These are phyloP conservation scores for Peromyscus maniculatus DNA, from an alignment of 2,113 vertebrate genomes.

Conservation along the genomic window DNA sequence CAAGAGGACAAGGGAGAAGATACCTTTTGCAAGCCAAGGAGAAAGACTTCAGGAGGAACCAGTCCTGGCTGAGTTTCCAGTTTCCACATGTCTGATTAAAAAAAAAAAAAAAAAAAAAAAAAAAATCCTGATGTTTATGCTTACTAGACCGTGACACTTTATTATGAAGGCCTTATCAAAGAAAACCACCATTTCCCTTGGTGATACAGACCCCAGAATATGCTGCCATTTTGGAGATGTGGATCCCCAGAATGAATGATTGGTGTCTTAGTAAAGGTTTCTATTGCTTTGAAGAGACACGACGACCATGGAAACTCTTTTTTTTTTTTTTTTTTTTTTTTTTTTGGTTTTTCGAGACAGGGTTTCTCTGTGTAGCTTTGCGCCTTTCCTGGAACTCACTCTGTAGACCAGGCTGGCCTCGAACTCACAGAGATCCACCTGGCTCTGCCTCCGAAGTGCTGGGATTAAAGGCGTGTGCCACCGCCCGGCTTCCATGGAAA, in stretches of 20 bases:
- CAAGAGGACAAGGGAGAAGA: neutral
- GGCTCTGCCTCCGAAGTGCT: too few species aligned
- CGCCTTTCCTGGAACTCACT: too few species aligned
- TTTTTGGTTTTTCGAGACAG: too few species aligned
- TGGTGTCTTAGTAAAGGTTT: slow-evolving; percentile 77
- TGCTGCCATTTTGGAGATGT: slow-evolving; percentile 92
- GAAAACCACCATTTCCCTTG: slow-evolving; percentile 86
- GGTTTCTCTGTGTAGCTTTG: too few species aligned
- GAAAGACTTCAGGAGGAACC: neutral
- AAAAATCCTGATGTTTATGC: neutral
- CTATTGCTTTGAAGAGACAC: neutral
- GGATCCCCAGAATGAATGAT: slow-evolving; percentile 91
- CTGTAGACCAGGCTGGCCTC: too few species aligned
- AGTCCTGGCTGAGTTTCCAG: neutral
- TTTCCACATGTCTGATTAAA: neutral
- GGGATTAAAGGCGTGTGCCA: too few species aligned
- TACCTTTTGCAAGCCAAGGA: neutral
- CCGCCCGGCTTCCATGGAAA: too few species aligned
- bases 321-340: neutral
- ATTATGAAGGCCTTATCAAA: neutral
- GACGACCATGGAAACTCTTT: neutral
- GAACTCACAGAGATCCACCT: too few species aligned
- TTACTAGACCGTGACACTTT: neutral
- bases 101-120: neutral
- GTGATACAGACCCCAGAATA: slow-evolving; percentile 90